These are phyloP conservation scores for Dione juno DNA, from an alignment of 2,888 invertebrate species.

Conservation along the genomic window DNA sequence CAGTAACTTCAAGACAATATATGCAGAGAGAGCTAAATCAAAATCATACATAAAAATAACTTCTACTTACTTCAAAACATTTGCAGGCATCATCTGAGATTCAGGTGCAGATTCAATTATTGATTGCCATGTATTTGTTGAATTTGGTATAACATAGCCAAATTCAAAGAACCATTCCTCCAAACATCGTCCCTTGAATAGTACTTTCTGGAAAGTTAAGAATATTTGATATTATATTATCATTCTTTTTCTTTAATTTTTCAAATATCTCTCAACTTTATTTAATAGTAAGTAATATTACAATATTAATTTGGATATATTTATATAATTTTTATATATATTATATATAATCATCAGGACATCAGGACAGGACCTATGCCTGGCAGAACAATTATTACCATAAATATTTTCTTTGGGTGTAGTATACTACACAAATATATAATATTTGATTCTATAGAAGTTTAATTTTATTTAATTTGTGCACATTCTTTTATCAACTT, in stretches of 20 bases:
- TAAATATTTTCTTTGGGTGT: too few species aligned
- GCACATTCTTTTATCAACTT: conserved; percentile 7
- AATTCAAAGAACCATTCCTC: conserved; percentile 99
- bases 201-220: conserved; percentile 84
- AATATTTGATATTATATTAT: conserved; percentile 5
- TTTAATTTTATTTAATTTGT: background rate
- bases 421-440: too few species aligned
- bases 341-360: too few species aligned
- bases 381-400: too few species aligned
- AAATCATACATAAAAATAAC: background rate
- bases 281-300: too few species aligned
- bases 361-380: too few species aligned
- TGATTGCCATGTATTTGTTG: conserved; percentile 99
- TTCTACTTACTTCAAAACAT: conserved; percentile 93
- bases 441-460: background rate
- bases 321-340: too few species aligned
- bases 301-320: too few species aligned
- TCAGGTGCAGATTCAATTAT: conserved; percentile 99
- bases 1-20: background rate
- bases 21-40: background rate
- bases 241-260: too few species aligned
- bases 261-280: too few species aligned
- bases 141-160: conserved; percentile 99
- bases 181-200: conserved; percentile 94
- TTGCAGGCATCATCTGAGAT: conserved; percentile 99